phyloP scores from a whole-genome alignment of 2,888 invertebrate species.

The Cistogaster globosa region DNA sequence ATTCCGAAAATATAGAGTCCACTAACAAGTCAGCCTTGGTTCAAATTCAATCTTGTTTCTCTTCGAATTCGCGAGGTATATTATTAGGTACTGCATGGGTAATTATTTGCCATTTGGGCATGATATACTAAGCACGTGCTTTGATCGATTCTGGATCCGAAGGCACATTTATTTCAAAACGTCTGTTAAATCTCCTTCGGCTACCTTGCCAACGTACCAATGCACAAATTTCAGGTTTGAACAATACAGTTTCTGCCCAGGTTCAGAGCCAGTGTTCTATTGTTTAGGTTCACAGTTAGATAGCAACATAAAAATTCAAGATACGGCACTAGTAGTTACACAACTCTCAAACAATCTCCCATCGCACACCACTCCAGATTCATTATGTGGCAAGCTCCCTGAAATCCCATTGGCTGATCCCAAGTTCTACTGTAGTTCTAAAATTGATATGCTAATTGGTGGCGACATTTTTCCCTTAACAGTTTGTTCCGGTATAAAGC shows the following conservation, averaged over 20 bases:
- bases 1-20: constrained; percentile 30
- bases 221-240: background rate
- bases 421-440: too few relatives aligned
- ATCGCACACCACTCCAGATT: too few relatives aligned
- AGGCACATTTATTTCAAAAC: constrained; percentile 43
- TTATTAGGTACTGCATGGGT: constrained; percentile 47
- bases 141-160: constrained; percentile 53
- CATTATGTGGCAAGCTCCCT: too few relatives aligned
- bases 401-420: too few relatives aligned
- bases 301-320: too few relatives aligned
- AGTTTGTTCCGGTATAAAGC: background rate
- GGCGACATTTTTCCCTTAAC: constrained; percentile 5
- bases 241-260: constrained; percentile 23
- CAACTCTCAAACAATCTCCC: too few relatives aligned
- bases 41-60: constrained; percentile 22
- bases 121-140: constrained; percentile 16
- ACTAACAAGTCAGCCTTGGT: background rate
- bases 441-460: constrained; percentile 12
- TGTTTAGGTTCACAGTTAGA: too few relatives aligned
- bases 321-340: too few relatives aligned
- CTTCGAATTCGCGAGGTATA: background rate
- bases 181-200: constrained; percentile 3
- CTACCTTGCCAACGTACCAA: background rate
- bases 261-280: background rate
- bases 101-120: background rate